phyloP scores from a whole-genome alignment of 2,113 vertebrate species.

The Megaceryle maxima region DNA sequence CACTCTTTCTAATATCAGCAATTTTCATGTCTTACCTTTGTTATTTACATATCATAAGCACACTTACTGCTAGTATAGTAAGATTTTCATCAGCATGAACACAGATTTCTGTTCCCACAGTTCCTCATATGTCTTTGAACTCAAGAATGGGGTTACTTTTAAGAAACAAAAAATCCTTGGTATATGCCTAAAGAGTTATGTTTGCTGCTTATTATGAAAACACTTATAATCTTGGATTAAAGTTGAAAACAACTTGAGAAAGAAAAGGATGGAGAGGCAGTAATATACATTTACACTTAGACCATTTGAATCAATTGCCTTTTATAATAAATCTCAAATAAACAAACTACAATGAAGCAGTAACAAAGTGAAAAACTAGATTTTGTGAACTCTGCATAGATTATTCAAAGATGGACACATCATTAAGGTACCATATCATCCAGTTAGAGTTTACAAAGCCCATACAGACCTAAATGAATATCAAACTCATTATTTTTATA shows the following conservation, averaged over 20 bases:
- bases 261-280: not conserved
- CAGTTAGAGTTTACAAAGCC: not conserved
- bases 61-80: not conserved
- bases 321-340: not conserved
- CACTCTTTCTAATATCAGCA: not conserved
- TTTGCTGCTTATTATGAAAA: not conserved
- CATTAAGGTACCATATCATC: not conserved
- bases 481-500: not conserved
- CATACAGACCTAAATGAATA: not conserved
- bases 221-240: not conserved
- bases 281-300: not conserved
- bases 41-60: not conserved
- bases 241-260: not conserved
- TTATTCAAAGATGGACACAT: not conserved
- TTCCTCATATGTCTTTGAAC: not conserved
- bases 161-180: not conserved
- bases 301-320: not conserved
- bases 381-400: not conserved
- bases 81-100: not conserved
- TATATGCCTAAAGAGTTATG: not conserved
- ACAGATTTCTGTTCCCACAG: not conserved
- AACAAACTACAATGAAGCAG: not conserved
- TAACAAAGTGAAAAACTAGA: not conserved
- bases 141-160: not conserved
- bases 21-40: not conserved